Evolutionary conservation across 1,140 invertebrate genomes (phyloP).

Genomic region (Neelides sp.): DNA sequence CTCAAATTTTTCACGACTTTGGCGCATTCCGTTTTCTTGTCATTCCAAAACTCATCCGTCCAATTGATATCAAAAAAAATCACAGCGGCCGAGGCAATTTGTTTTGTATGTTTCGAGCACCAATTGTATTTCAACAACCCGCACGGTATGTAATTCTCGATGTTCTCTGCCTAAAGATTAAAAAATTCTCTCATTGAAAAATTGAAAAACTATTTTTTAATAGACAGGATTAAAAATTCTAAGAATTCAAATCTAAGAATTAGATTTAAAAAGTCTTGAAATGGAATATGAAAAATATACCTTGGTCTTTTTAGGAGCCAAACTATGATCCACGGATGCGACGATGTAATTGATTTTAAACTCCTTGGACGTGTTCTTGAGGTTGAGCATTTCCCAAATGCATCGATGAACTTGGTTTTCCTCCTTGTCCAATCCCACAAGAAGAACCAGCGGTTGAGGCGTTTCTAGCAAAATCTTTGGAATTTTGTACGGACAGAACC

Average conservation of each 20-base stretch:
- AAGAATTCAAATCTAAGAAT: slow-evolving; percentile 25
- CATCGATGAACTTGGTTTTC: slow-evolving; percentile 74
- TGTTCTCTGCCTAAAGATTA: slow-evolving; percentile 56
- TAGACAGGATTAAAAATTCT: too few relatives aligned
- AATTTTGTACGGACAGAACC: slow-evolving; percentile 23
- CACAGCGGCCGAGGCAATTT: slow-evolving; percentile 82
- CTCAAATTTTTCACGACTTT: slow-evolving; percentile 75
- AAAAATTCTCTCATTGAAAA: too few relatives aligned
- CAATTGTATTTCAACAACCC: slow-evolving; percentile 91
- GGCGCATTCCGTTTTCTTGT: slow-evolving; percentile 85
- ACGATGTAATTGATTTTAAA: slow-evolving; percentile 50
- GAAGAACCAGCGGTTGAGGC: slow-evolving; percentile 63
- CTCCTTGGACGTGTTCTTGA: slow-evolving; percentile 67
- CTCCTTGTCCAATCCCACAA: slow-evolving; percentile 70
- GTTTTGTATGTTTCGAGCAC: slow-evolving; percentile 84
- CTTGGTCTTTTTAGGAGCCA: slow-evolving; percentile 79
- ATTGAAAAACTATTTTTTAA: too few relatives aligned
- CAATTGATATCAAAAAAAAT: slow-evolving; percentile 95
- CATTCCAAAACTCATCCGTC: slow-evolving; percentile 85
- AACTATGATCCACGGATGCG: slow-evolving; percentile 62
- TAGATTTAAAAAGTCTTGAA: background rate
- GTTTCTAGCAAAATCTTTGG: slow-evolving; percentile 43
- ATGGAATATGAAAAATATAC: slow-evolving; percentile 34
- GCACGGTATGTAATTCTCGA: slow-evolving; percentile 92
- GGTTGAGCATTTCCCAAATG: slow-evolving; percentile 76